A percentile compares a stretch with the other conserved stretches of the same genome.
Evolutionary conservation across 2,888 invertebrate species (phyloP).

Genomic region (Chymomyza procnemis): DNA sequence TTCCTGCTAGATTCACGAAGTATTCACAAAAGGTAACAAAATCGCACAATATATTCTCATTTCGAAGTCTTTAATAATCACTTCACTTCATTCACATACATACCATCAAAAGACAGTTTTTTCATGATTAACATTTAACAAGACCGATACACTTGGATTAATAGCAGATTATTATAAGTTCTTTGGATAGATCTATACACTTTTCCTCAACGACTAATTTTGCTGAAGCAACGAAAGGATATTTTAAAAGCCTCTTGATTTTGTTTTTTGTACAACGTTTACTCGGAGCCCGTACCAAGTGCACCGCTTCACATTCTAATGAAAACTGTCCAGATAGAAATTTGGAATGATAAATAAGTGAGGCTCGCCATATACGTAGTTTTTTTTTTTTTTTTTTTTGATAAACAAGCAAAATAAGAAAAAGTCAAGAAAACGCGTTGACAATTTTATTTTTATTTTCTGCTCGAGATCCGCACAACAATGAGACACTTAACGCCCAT

Average conservation of each 20-base stretch:
- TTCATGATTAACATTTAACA: conserved; percentile 46
- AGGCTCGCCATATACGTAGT: conserved; percentile 34
- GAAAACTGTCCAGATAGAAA: conserved; percentile 61
- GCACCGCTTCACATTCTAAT: conserved; percentile 57
- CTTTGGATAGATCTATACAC: neutral
- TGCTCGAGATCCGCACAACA: conserved; percentile 51
- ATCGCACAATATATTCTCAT: no score
- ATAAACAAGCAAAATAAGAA: conserved; percentile 67
- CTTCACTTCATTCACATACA: conserved; percentile 25
- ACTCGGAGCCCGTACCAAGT: conserved; percentile 32
- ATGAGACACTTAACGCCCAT: conserved; percentile 67
- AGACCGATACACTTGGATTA: neutral
- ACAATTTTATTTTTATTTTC: conserved; percentile 41
- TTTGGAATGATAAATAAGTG: conserved; percentile 65
- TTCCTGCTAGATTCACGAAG: no score
- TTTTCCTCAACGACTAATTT: neutral
- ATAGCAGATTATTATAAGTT: neutral
- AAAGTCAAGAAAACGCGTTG: conserved; percentile 66
- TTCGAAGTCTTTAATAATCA: no score
- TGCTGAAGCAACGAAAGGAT: neutral
- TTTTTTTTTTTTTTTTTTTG: conserved; percentile 45
- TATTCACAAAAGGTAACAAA: no score
- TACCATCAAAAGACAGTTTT: conserved; percentile 66
- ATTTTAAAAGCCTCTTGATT: neutral
- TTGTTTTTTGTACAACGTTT: conserved; percentile 8